Evolutionary conservation across 1,140 invertebrate species (phyloP).

Genomic region (Vollenhovia emeryi): DNA sequence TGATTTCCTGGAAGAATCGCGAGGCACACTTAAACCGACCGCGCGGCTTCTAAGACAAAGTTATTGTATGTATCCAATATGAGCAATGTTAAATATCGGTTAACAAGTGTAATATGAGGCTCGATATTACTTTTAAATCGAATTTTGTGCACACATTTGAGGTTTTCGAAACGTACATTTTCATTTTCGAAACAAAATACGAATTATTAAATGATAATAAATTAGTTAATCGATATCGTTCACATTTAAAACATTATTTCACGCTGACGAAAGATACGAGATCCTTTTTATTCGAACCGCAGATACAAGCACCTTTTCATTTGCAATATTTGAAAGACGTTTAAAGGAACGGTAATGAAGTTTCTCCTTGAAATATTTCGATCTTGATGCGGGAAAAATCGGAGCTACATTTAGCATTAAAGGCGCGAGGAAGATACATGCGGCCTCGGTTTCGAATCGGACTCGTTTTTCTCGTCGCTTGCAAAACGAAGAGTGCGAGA

Average conservation of each 20-base stretch:
- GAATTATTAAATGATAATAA: not conserved
- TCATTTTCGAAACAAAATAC: not conserved
- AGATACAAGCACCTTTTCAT: not conserved
- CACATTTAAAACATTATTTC: not conserved
- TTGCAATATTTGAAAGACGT: not conserved
- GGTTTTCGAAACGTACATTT: not conserved
- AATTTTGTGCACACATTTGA: not conserved
- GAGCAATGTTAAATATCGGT: not conserved
- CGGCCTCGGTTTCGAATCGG: slow-evolving; percentile 59
- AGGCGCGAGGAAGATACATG: slow-evolving; percentile 19
- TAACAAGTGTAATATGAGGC: not conserved
- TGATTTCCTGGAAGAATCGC: not conserved
- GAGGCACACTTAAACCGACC: not conserved
- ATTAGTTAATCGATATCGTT: not conserved
- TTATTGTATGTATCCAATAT: not conserved
- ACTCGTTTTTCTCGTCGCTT: slow-evolving; percentile 61
- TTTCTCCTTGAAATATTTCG: slow-evolving; percentile 9
- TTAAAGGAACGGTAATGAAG: not conserved
- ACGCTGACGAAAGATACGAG: not conserved
- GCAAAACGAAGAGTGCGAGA: slow-evolving; percentile 44
- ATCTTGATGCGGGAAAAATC: slow-evolving; percentile 15
- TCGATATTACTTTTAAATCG: not conserved
- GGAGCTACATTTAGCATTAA: slow-evolving; percentile 38
- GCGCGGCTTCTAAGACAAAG: not conserved
- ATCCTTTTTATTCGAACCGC: not conserved